Percentiles rank a stretch among this genome's conserved stretches.
phyloP scores from a whole-genome alignment of 2,113 vertebrate genomes.

The Myiozetetes cayanensis region DNA sequence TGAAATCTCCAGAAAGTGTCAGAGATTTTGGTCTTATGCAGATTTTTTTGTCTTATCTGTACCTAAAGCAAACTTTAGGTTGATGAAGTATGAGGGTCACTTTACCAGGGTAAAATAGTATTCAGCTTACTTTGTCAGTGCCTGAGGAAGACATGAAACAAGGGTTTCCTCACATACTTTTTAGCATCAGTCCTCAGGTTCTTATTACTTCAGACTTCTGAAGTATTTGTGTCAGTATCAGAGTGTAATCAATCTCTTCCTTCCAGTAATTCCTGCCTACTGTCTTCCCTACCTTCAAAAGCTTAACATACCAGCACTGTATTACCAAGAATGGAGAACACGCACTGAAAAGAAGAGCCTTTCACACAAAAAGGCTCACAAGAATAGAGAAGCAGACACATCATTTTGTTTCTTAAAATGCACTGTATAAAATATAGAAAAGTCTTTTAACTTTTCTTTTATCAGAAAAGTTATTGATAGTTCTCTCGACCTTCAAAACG shows the following conservation, averaged over 20 bases:
- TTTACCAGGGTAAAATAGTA: background rate
- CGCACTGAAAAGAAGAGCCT: background rate
- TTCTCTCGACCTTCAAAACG: background rate
- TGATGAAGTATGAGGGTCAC: background rate
- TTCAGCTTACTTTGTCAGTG: background rate
- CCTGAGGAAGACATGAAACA: background rate
- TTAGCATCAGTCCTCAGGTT: background rate
- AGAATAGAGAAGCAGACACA: background rate
- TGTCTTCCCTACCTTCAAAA: background rate
- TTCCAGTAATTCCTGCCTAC: background rate
- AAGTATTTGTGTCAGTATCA: background rate
- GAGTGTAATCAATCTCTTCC: background rate
- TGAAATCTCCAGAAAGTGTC: background rate
- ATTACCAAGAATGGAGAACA: rapidly evolving
- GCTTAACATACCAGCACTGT: background rate
- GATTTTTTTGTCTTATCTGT: background rate
- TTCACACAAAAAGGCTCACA: background rate
- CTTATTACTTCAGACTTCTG: background rate
- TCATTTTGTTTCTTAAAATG: background rate
- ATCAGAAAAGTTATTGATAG: background rate
- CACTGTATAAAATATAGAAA: background rate
- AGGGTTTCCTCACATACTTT: background rate
- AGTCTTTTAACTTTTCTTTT: background rate
- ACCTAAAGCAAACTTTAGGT: background rate
- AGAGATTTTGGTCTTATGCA: too few species aligned